Conservation (phyloP, 1,140 invertebrate species). For the Drosophila oshimai region DNA sequence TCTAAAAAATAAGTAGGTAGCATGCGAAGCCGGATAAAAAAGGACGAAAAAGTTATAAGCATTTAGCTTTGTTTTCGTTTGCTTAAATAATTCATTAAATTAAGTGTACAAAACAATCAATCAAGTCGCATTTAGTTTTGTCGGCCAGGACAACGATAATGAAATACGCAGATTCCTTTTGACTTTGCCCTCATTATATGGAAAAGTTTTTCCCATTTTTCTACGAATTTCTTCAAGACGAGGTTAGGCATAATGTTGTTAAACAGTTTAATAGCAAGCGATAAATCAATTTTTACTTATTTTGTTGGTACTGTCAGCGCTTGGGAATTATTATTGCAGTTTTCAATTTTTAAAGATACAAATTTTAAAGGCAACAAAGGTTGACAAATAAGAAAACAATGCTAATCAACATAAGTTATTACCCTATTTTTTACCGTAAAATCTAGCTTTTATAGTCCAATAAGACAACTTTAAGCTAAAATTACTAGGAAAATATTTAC, state of each 20-base stretch:
- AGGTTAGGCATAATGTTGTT: slow-evolving; percentile 1
- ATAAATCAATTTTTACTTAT: not conserved
- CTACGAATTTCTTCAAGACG: not conserved
- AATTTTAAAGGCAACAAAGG: too few relatives aligned
- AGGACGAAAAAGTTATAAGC: slow-evolving; percentile 58
- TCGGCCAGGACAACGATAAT: slow-evolving; percentile 52
- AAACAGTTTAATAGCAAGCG: not conserved
- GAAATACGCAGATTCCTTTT: slow-evolving; percentile 57
- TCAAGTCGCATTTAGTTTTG: slow-evolving; percentile 68
- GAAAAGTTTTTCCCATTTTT: slow-evolving; percentile 9
- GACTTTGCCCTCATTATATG: slow-evolving; percentile 22
- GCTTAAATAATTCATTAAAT: slow-evolving; percentile 79
- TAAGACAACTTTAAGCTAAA: too few relatives aligned
- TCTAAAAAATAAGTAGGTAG: slow-evolving; percentile 45
- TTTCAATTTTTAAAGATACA: too few relatives aligned
- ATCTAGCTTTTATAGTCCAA: too few relatives aligned
- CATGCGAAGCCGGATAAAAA: slow-evolving; percentile 23
- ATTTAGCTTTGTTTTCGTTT: slow-evolving; percentile 54
- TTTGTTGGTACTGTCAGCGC: not conserved
- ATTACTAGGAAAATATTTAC: too few relatives aligned
- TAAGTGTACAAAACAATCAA: slow-evolving; percentile 76
- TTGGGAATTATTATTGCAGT: slow-evolving; percentile 8
- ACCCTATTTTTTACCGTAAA: too few relatives aligned
- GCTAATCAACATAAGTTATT: too few relatives aligned
- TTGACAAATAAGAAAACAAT: too few relatives aligned